Evolutionary conservation across 30 jellyfish, hydroid and myxozoan species (phyloP), one percentile per base, ranked within the genome.

Genomic region (Pelagia noctiluca): DNA sequence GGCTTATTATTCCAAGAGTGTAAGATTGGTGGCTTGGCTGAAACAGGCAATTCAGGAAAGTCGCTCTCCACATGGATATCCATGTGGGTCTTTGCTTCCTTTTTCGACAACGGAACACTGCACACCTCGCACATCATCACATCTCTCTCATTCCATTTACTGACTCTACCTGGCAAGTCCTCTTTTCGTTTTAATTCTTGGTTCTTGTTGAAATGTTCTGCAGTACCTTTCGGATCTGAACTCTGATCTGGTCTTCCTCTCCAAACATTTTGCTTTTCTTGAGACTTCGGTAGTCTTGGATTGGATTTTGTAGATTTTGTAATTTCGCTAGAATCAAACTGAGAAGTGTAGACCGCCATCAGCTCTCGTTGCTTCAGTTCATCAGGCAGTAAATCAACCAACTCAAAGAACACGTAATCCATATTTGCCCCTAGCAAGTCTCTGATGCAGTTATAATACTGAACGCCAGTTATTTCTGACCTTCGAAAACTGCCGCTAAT

Each of bases 311-410:
- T 42, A 42, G 57, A 5, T 16, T 42, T 42, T 42, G 57, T 5
- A 42, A 8, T 16, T 5, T 42, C 12, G 2, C 26, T 8, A 10
- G 68, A 10, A 19, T 52, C 68, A 52, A 52, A 52, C 2, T 19
- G 68, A 3, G 21, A 52, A 52, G 16, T 52, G 21, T 52, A 52
- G 3, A 80, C 65, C 26, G 21, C 62, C 79, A 77, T 75, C 38
- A 94, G 77, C 72, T 94, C 92, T 34, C 71, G 69, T 60, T 73
- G 99, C 32, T 94, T 94, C 31, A 26, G 28, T 68, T 69, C 80
- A 42, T 94, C 99, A 0, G 99, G 99, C 63, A 94, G 82, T 48
- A 94, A 50, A 18, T 94, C 97, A 0, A 94, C 99, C 54, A 94
- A 61, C 66, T 94, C 99, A 16, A 83, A 75, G 50, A 94, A 94